Evolutionary conservation across 2,797 vertebrate genomes (phyloP), one percentile per base, ranked within the genome.

Genomic region (Vireo griseus): DNA sequence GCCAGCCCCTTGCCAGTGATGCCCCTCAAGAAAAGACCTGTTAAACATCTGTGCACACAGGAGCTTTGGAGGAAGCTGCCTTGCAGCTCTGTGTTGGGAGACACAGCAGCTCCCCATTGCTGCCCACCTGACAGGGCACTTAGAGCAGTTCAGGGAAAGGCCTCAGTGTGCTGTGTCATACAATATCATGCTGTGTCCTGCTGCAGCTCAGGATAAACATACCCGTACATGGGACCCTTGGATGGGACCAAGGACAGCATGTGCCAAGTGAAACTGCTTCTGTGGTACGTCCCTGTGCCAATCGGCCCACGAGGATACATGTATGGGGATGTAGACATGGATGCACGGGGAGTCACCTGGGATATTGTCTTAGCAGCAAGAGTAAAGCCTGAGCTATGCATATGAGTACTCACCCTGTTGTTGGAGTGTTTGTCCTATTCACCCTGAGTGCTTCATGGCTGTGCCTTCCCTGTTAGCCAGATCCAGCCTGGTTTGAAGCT

Each of bases 171-270:
- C 72, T 77, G 63, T 39, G 21, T n/a, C 44, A 7, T 50, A 9
- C 5, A 37, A 0, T 28, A 22, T 24, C 42, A 28, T 2, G 0
- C 75, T 52, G 1, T 69, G 63, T 61, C 47, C 54, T 68, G 21
- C 40, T 51, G 67, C 61, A 66, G 13, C 61, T 94, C 61, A 29
- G 31, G 45, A 44, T 62, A 44, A 73, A 54, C 0, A 2, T 50
- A 37, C 24, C 14, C 9, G 1, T 35, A 14, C 17, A 5, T 39
- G 55, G n/a, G 40, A 66, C n/a, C n/a, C 2, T 0, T 63, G 57
- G 20, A 26, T 57, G 66, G n/a, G n/a, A 25, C 51, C 8, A 37
- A 54, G 37, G 31, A 19, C 16, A 75, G 61, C 50, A 44, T 0
- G 1, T 39, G 39, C 37, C 37, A 54, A 10, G 45, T 45, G 40